Base-by-base conservation (phyloP, 1,140 invertebrate species). In the Procambarus clarkii region DNA sequence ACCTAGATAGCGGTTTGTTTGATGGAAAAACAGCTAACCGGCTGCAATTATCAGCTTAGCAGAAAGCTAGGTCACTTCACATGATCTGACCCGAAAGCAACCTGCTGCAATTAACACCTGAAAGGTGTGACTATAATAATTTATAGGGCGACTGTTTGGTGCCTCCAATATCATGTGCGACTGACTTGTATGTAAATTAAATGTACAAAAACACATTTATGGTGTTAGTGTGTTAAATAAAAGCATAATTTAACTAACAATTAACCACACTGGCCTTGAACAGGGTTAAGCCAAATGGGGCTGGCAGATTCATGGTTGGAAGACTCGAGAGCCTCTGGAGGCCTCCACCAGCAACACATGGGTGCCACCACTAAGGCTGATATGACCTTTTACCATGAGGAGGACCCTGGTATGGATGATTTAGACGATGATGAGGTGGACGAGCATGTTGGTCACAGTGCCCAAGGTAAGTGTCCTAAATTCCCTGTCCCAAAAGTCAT, bases 371-470 rank as follows among this genome's bases (percentile, higher is more conserved):
- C 81, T 15, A 83, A 83, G 58, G 34, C 54, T 15, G 81, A 83
- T 34, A 83, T 83, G 81, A 69, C 58, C 58, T 83, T 83, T 64
- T 83, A 69, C 60, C n/a, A 83, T 11, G 80, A 82, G 24, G 80
- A 82, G 24, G 80, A 82, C 54, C 80, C 48, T 13, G 80, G 34
- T 15, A 82, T 82, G 81, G 81, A 69, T 46, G 81, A 83, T n/a
- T 21, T 69, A 34, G 81, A 83, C 13, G 60, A 69, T 13, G 81
- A 83, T 45, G 81, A 83, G 58, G 34, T 54, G 2, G 58, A 83
- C 11, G n/a, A 82, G 3, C 81, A 64, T 46, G 58, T 60, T 83
- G 24, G n/a, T 34, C 69, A 74, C 24, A 8, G 5, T 8, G 5
- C 8, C 34, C 69, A 74, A 74, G 69, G 69, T 74, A 74, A 34